Evolutionary conservation across 2,888 invertebrate species (phyloP).

Genomic region (Leucoptera coffeella): DNA sequence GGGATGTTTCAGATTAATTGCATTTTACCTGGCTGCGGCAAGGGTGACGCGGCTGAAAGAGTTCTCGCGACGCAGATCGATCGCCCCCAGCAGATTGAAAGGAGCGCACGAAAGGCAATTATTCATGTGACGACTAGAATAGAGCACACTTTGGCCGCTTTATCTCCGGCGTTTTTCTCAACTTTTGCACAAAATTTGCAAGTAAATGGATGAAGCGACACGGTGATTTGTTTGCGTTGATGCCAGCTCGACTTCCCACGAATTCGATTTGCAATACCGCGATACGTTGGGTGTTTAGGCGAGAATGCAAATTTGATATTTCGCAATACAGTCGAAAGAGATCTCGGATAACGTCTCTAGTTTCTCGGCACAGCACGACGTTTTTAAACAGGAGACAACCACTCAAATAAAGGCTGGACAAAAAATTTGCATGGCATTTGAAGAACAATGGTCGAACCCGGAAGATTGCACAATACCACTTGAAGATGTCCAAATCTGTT

Average conservation of each 20-base stretch:
- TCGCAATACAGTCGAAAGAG: too few relatives aligned
- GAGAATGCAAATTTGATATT: too few relatives aligned
- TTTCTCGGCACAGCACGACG: too few relatives aligned
- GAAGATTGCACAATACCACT: slow-evolving; percentile 36
- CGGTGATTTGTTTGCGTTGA: slow-evolving; percentile 41
- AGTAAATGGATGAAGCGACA: slow-evolving; percentile 50
- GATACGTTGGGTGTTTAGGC: too few relatives aligned
- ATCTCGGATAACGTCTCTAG: too few relatives aligned
- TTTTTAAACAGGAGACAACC: too few relatives aligned
- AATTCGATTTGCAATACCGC: slow-evolving; percentile 19
- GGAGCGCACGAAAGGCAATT: slow-evolving; percentile 51
- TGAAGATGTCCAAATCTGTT: slow-evolving; percentile 14
- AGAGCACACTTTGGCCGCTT: slow-evolving; percentile 49
- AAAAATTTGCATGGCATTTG: slow-evolving; percentile 35
- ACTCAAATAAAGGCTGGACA: too few relatives aligned
- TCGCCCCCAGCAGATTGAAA: slow-evolving; percentile 46
- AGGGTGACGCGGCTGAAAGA: slow-evolving; percentile 50
- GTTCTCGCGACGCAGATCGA: slow-evolving; percentile 49
- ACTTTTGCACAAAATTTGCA: slow-evolving; percentile 50
- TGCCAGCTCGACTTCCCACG: slow-evolving; percentile 30
- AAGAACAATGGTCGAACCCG: slow-evolving; percentile 30
- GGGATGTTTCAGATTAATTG: slow-evolving; percentile 54
- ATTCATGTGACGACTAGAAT: slow-evolving; percentile 53
- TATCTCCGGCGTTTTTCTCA: slow-evolving; percentile 45
- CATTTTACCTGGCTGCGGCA: slow-evolving; percentile 43